phyloP scores from a whole-genome alignment of 2,797 vertebrate genomes.

The Vipera ursinii region DNA sequence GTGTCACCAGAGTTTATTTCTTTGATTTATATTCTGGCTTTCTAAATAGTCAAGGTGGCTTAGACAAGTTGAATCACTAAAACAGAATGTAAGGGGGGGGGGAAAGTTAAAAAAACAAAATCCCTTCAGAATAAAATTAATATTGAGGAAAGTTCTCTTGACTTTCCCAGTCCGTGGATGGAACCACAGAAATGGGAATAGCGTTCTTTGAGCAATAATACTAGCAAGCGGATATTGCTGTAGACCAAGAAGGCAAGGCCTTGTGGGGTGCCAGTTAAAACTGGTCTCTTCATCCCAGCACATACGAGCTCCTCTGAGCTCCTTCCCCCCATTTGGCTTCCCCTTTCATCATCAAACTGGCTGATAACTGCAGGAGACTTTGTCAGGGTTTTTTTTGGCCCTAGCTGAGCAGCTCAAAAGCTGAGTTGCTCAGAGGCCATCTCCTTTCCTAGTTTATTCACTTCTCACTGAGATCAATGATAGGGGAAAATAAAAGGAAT shows the following conservation, averaged over 20 bases:
- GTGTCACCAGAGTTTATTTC: neutral
- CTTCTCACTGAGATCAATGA: conserved; percentile 23
- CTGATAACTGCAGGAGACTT: neutral
- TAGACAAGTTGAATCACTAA: neutral
- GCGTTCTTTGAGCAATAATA: neutral
- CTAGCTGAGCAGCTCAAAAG: conserved; percentile 1
- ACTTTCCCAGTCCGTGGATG: neutral
- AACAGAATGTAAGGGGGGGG: neutral
- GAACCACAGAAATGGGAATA: neutral
- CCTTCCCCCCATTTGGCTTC: neutral
- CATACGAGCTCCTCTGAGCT: neutral
- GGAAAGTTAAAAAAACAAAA: neutral
- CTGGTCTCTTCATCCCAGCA: neutral
- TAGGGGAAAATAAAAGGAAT: neutral
- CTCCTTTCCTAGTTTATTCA: neutral
- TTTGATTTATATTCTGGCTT: neutral
- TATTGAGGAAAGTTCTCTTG: neutral
- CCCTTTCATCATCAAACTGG: conserved; percentile 4
- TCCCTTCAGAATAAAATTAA: neutral
- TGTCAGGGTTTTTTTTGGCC: neutral
- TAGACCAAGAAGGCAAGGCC: neutral
- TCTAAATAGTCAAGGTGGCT: neutral
- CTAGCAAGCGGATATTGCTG: neutral
- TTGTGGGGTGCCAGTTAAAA: neutral
- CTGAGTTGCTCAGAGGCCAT: neutral